Evolutionary conservation across 2,888 invertebrate genomes (phyloP), one percentile per base, ranked within the genome.

Genomic region (Paralinhomoeus sp.): DNA sequence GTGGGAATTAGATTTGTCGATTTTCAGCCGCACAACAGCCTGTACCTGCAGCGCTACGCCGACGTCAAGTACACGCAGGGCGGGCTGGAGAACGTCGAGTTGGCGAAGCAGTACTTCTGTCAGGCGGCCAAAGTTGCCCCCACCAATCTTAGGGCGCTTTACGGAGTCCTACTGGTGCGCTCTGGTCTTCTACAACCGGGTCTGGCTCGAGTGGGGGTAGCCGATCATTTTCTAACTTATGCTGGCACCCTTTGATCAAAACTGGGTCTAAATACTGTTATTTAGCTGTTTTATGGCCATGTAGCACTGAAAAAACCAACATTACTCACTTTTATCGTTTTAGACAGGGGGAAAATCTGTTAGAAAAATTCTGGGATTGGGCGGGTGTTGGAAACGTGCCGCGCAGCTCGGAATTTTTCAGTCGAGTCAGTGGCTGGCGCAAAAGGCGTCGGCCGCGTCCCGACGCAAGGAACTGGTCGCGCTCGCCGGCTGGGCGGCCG

Each of bases 121-220:
- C 84, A 87, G 62, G 78, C 85, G 5, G 66, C 79, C 39, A 83
- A 81, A 63, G 67, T 85, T 37, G 84, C 84, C 65, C 75, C 78
- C 1, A 77, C 78, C 56, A 91, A 87, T 65, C 74, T 85, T 66
- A 72, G 91, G 52, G 84, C 91, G 1, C 65, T 87, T 17, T 83
- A 81, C 62, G 93, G 91, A 38, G 66, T 89, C 42, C 77, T 81
- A 62, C 69, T 91, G 73, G 87, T 85, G 70, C n/a, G n/a, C n/a
- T n/a, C n/a, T n/a, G n/a, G n/a, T n/a, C n/a, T n/a, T n/a, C n/a
- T n/a, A n/a, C n/a, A n/a, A n/a, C n/a, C n/a, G n/a, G n/a, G n/a
- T n/a, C n/a, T n/a, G n/a, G n/a, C n/a, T n/a, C n/a, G n/a, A n/a
- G n/a, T n/a, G n/a, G n/a, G n/a, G n/a, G n/a, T n/a, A n/a, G n/a